Percentiles rank a stretch among this genome's conserved stretches.
Conservation (phyloP, 2,797 vertebrate species). For the Lepus townsendii region DNA sequence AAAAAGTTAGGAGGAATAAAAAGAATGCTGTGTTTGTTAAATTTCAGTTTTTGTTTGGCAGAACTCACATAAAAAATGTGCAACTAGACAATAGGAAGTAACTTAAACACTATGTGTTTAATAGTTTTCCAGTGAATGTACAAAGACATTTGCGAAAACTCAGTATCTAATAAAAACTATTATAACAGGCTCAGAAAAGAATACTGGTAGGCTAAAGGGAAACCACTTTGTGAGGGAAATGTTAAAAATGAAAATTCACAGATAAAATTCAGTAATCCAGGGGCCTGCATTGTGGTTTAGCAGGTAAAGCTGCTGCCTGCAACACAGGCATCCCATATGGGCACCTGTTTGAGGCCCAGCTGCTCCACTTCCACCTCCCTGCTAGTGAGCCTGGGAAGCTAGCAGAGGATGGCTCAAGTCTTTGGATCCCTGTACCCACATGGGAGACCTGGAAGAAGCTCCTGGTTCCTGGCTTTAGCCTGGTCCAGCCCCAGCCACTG, state of each 20-base stretch:
- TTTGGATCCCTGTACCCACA: too few species aligned
- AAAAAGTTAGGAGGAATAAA: not conserved
- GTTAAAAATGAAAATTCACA: not conserved
- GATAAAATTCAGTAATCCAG: not conserved
- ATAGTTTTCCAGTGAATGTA: not conserved
- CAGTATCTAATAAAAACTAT: not conserved
- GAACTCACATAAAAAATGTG: not conserved
- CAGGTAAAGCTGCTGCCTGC: too few species aligned
- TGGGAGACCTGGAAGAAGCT: too few species aligned
- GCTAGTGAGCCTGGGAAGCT: too few species aligned
- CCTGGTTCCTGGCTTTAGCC: too few species aligned
- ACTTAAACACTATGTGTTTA: not conserved
- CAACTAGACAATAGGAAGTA: not conserved
- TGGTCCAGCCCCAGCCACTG: too few species aligned
- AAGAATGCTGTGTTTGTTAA: not conserved
- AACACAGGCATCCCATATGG: too few species aligned
- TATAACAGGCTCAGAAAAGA: not conserved
- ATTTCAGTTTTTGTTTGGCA: not conserved
- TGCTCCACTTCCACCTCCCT: too few species aligned
- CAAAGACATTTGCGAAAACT: not conserved
- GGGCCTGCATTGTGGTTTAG: too few species aligned
- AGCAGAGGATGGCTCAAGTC: too few species aligned
- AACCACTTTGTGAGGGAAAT: not conserved
- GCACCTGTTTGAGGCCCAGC: too few species aligned
- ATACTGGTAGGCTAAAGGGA: not conserved